Evolutionary conservation across 2,113 vertebrate species (phyloP).

Genomic region (Oostethus manadensis): DNA sequence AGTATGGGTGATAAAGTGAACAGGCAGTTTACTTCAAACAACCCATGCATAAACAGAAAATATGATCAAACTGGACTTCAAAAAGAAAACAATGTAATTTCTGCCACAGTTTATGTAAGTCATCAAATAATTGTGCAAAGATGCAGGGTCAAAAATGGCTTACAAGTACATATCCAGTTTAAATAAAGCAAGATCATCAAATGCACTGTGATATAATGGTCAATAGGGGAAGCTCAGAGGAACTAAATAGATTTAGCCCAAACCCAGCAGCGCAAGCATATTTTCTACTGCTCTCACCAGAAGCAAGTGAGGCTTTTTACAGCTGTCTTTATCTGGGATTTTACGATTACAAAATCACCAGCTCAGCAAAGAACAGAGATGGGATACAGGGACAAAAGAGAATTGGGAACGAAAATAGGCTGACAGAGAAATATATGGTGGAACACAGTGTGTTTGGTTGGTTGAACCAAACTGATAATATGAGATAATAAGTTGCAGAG

Average conservation of each 20-base stretch:
- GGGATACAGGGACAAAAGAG: conserved; percentile 26
- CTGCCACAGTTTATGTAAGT: neutral
- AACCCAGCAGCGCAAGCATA: conserved; percentile 42
- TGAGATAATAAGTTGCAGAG: conserved; percentile 10
- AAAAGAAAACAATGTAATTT: neutral
- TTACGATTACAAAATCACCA: conserved; percentile 47
- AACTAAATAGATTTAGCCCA: conserved; percentile 36
- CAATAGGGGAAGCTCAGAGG: conserved; percentile 27
- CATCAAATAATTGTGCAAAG: conserved; percentile 4
- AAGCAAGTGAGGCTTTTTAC: conserved; percentile 51
- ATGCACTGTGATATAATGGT: conserved; percentile 22
- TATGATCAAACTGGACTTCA: neutral
- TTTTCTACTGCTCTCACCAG: conserved; percentile 44
- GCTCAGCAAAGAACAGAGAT: conserved; percentile 55
- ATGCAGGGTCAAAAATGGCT: conserved; percentile 1
- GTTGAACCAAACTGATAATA: conserved; percentile 6
- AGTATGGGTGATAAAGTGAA: too few relatives aligned
- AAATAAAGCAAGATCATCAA: conserved; percentile 28
- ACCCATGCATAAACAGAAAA: neutral
- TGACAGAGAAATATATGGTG: conserved; percentile 9
- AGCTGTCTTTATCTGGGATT: conserved; percentile 52
- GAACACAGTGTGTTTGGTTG: neutral
- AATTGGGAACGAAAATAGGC: conserved; percentile 15
- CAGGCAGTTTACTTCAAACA: too few relatives aligned
- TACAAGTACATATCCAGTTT: conserved; percentile 1